Base-by-base conservation (phyloP, 2,888 invertebrate species). In the Buathra laborator region DNA sequence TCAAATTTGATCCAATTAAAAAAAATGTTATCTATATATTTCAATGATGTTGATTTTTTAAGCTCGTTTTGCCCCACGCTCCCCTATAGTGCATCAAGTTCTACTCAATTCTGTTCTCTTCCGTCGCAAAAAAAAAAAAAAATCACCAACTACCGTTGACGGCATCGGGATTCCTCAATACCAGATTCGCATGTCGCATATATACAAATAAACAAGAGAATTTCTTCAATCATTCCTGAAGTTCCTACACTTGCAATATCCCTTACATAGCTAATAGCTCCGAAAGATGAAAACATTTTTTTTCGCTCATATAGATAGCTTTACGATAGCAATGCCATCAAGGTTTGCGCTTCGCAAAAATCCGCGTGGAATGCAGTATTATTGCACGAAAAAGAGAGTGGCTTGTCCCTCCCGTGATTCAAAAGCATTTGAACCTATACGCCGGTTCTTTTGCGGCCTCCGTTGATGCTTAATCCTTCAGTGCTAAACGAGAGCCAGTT, bases 401-500 rank as follows among this genome's bases (percentile, higher is more conserved):
- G 37, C 43, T 37, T 37, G 29, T 48, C 10, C 43, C 7, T 4
- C 66, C n/a, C 66, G 43, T n/a, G 19, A 66, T 70, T 64, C 70
- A 43, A 70, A 67, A 46, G 59, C 62, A 62, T 78, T 59, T 37
- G 62, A 70, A 46, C 48, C 37, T 29, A 43, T n/a, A 62, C 37
- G 67, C 48, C 48, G 29, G 16, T 24, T 62, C 46, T 76, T 48
- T 66, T 43, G 64, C 43, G 66, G 64, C 66, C 62, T 56, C 37
- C 37, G 68, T 74, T 74, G 62, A 70, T 59, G 70, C 72, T 83
- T 79, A 75, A 83, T 79, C 83, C 70, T 79, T 62, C 62, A 29
- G 53, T 53, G 51, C 32, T 16, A 51, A 56, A 46, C 56, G 59
- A 51, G 62, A 46, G 14, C 53, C 43, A 44, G 66, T 70, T 67